Percentiles rank a stretch among this genome's conserved stretches.
phyloP scores from a whole-genome alignment of 2,888 invertebrate genomes.

The Amblyjoppa fuscipennis region DNA sequence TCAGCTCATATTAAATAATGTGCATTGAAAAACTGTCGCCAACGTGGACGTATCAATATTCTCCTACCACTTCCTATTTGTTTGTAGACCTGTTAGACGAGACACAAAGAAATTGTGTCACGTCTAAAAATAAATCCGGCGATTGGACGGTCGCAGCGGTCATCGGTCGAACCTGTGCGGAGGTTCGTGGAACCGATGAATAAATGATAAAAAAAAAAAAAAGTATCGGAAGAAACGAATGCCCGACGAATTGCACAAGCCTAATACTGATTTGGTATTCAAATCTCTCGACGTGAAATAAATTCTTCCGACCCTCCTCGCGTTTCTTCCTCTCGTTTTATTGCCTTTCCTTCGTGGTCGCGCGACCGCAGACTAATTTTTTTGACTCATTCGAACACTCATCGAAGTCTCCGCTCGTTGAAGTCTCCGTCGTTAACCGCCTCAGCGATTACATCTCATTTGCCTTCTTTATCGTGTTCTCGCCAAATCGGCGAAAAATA shows the following conservation, averaged over 20 bases:
- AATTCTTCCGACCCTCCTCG: neutral
- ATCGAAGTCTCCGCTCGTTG: conserved; percentile 64
- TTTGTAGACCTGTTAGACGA: conserved; percentile 57
- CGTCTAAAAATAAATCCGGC: conserved; percentile 80
- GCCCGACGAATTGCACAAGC: conserved; percentile 76
- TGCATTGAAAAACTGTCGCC: neutral
- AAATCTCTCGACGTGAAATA: conserved; percentile 74
- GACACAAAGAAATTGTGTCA: conserved; percentile 78
- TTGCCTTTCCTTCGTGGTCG: neutral
- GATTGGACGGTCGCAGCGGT: conserved; percentile 58
- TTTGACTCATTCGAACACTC: conserved; percentile 20
- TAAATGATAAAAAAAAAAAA: conserved; percentile 68
- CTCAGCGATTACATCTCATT: conserved; percentile 32
- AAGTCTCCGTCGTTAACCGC: conserved; percentile 64
- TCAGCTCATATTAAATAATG: neutral
- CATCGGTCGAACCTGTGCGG: conserved; percentile 45
- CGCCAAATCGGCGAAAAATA: conserved; percentile 23
- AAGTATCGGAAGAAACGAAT: conserved; percentile 62
- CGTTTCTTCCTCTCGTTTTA: neutral
- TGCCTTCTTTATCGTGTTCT: conserved; percentile 26
- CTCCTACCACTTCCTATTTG: neutral
- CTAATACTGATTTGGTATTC: conserved; percentile 80
- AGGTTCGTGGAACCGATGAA: conserved; percentile 65
- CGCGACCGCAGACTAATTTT: neutral
- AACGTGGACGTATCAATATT: neutral